phyloP scores from a whole-genome alignment of 2,113 vertebrate genomes.

The Rhabdomys dilectus region DNA sequence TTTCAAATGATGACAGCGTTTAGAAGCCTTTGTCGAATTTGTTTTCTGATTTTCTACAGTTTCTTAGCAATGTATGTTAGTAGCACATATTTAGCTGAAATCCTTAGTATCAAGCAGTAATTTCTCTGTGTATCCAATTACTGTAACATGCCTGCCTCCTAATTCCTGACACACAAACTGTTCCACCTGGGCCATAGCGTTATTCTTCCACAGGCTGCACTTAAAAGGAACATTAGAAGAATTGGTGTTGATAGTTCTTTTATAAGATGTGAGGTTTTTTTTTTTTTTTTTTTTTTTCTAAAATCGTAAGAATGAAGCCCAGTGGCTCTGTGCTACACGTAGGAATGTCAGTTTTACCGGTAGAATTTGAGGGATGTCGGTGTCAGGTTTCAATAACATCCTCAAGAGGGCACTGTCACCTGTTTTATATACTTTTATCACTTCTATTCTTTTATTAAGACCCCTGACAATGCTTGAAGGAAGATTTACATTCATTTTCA shows the following conservation, averaged over 20 bases:
- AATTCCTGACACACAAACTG: not conserved
- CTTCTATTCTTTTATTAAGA: constrained; percentile 55
- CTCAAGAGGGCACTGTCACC: constrained; percentile 83
- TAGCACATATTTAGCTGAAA: not conserved
- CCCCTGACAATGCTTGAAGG: not conserved
- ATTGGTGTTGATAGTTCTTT: not conserved
- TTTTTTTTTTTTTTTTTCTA: not conserved
- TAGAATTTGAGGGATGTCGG: constrained; percentile 42
- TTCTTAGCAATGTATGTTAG: not conserved
- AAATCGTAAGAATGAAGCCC: not conserved
- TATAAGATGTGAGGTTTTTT: not conserved
- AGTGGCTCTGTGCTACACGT: not conserved
- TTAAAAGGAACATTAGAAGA: not conserved
- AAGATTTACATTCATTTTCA: constrained; percentile 32
- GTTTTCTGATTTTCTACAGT: not conserved
- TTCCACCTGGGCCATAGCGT: not conserved
- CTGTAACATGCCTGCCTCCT: not conserved
- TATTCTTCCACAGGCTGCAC: not conserved
- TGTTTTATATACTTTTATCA: constrained; percentile 71
- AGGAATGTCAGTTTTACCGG: not conserved
- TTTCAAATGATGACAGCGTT: not conserved
- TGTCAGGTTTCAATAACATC: constrained; percentile 67
- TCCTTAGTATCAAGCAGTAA: not conserved
- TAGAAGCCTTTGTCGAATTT: not conserved
- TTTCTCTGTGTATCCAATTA: not conserved